Evolutionary conservation across 92 coral and sea anemone species (phyloP).

Genomic region (Parazoanthus swiftii): DNA sequence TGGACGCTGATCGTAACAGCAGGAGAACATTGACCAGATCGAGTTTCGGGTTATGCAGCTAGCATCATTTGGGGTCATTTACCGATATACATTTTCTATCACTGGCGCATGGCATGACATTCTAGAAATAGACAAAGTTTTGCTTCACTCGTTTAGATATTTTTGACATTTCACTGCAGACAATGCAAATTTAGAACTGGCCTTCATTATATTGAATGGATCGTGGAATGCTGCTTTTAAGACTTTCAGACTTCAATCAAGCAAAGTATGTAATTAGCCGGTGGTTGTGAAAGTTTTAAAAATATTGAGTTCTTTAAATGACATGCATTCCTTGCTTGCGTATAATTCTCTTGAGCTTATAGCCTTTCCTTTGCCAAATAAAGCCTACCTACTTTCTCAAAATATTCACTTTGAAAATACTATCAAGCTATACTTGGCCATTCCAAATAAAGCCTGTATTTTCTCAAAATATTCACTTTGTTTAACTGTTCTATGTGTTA

Average conservation of each 20-base stretch:
- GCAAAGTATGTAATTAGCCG: conserved; percentile 9
- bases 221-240: not conserved
- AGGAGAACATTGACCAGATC: not conserved
- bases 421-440: not conserved
- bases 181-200: not conserved
- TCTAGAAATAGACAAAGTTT: not conserved
- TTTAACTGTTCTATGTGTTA: not conserved
- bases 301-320: conserved; percentile 21
- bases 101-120: not conserved
- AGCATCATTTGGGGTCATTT: not conserved
- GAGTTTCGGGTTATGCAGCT: not conserved
- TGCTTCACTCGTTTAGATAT: not conserved
- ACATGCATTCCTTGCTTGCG: conserved; percentile 6
- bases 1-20: not conserved
- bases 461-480: not conserved
- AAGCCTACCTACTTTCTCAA: not conserved
- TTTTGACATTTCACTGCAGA: not conserved
- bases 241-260: not conserved
- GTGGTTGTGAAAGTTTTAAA: not conserved
- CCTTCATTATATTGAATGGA: not conserved
- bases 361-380: not conserved
- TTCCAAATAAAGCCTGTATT: conserved; percentile 12
- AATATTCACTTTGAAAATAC: not conserved
- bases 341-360: not conserved
- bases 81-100: not conserved